Conservation (phyloP, 2,888 invertebrate genomes). For the Resseliella maxima region DNA sequence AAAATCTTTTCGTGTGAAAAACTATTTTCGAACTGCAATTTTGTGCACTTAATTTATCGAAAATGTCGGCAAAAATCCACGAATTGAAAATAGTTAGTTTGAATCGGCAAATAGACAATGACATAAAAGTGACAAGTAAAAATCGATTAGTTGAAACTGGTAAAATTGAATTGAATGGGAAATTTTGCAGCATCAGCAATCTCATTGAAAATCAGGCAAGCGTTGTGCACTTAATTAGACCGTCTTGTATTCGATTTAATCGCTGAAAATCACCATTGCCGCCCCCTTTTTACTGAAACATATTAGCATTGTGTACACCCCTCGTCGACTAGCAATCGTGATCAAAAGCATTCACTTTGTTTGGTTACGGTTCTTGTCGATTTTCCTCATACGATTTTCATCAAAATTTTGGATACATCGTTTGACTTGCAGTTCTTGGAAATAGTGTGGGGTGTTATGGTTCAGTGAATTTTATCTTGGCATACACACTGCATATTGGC, state of each 20-base stretch:
- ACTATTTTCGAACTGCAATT: neutral
- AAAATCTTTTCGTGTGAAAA: neutral
- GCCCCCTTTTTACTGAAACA: neutral
- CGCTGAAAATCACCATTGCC: slow-evolving; percentile 23
- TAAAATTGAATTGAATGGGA: slow-evolving; percentile 7
- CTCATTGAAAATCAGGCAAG: neutral
- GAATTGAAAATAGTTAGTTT: neutral
- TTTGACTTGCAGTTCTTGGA: neutral
- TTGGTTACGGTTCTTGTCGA: slow-evolving; percentile 48
- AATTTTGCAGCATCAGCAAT: slow-evolving; percentile 45
- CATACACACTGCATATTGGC: neutral
- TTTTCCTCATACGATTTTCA: neutral
- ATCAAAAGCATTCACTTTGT: slow-evolving; percentile 14
- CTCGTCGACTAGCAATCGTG: neutral
- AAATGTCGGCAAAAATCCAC: neutral
- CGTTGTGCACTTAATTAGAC: slow-evolving; percentile 41
- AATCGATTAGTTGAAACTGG: slow-evolving; percentile 5
- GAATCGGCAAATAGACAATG: neutral
- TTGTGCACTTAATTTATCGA: neutral
- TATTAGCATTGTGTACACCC: slow-evolving; percentile 10
- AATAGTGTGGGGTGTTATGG: neutral
- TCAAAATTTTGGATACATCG: slow-evolving; percentile 35
- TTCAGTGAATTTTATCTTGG: slow-evolving; percentile 6
- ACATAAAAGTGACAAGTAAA: neutral
- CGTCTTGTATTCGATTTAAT: slow-evolving; percentile 45